Evolutionary conservation across 2,888 invertebrate species (phyloP).

Genomic region (Drosophila longiperda): DNA sequence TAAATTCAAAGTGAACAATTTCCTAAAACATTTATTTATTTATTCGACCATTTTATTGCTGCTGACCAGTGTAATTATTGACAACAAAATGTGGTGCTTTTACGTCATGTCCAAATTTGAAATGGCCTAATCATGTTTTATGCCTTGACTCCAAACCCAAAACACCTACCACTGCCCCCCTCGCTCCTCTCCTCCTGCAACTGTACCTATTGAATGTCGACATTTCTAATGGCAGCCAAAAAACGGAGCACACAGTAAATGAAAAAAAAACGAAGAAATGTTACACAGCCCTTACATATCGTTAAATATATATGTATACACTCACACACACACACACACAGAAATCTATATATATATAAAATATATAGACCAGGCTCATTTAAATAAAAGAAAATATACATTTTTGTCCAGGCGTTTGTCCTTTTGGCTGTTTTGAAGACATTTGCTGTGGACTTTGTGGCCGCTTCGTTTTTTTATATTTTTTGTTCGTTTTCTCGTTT

Average conservation of each 20-base stretch:
- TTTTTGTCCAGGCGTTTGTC: conserved; percentile 66
- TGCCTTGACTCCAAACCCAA: conserved; percentile 43
- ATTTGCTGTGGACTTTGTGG: conserved; percentile 61
- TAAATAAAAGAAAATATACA: conserved; percentile 78
- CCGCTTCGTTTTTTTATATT: conserved; percentile 55
- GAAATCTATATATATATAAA: conserved; percentile 5
- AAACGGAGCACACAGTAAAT: conserved; percentile 26
- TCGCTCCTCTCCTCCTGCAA: neutral
- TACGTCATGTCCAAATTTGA: conserved; percentile 63
- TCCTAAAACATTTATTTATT: conserved; percentile 51
- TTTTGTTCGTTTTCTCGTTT: conserved; percentile 73
- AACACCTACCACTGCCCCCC: neutral
- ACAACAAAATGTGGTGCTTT: conserved; percentile 45
- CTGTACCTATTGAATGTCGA: conserved; percentile 72
- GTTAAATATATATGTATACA: conserved; percentile 24
- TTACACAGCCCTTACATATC: conserved; percentile 69
- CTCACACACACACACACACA: conserved; percentile 35
- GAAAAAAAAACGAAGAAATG: conserved; percentile 23
- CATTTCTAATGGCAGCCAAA: conserved; percentile 64
- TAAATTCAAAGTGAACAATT: conserved; percentile 17
- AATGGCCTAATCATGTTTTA: conserved; percentile 78
- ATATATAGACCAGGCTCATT: conserved; percentile 65
- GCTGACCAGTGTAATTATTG: conserved; percentile 69
- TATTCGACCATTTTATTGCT: conserved; percentile 63
- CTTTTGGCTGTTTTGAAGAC: conserved; percentile 56